Evolutionary conservation across 2,888 invertebrate genomes (phyloP), one percentile per base, ranked within the genome.

Genomic region (Mamestra brassicae): DNA sequence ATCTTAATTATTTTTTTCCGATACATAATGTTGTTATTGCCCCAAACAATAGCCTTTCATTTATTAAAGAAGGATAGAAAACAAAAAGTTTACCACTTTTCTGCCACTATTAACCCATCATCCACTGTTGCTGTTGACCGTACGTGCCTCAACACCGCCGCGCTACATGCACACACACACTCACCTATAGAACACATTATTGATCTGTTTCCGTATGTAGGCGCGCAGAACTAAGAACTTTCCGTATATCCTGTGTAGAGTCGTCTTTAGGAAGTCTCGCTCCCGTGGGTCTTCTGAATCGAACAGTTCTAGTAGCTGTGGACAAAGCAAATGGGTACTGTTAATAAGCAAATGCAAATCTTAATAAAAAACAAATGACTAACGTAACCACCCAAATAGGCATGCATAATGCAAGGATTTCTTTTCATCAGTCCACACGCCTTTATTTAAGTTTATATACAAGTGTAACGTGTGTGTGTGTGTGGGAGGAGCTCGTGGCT

Each of bases 251-350:
- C 99, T 98, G 97, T 99, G 99, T 87, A 99, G 97, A 65, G 99
- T 99, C n/a, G 99, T 99, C 97, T 99, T 99, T 74, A 99, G 97
- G 96, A 99, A 99, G 96, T 99, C 99, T 88, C 99, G 97, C 95
- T 99, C 99, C 74, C 99, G 96, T 78, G 99, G 99, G 96, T 99
- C 99, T 94, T 99, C 99, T 73, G 99, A 99, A 96, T 99, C 99
- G 96, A 99, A 99, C 88, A 99, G 97, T 92, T 99, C 99, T 93
- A 99, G 96, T 89, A 99, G 97, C 98, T 99, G 96, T 69, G 61
- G 67, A 83, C 84, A 83, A 84, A 10, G 4, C n/a, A 58, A 73
- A 34, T 0, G 10, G 38, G 36, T 45, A 13, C 7, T 34, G 34
- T 78, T 63, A 78, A 26, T 62, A 42, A 58, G 52, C n/a, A 52